Percentiles rank a stretch among this genome's conserved stretches.
Conservation (phyloP, 2,113 vertebrate genomes). For the Pan paniscus region DNA sequence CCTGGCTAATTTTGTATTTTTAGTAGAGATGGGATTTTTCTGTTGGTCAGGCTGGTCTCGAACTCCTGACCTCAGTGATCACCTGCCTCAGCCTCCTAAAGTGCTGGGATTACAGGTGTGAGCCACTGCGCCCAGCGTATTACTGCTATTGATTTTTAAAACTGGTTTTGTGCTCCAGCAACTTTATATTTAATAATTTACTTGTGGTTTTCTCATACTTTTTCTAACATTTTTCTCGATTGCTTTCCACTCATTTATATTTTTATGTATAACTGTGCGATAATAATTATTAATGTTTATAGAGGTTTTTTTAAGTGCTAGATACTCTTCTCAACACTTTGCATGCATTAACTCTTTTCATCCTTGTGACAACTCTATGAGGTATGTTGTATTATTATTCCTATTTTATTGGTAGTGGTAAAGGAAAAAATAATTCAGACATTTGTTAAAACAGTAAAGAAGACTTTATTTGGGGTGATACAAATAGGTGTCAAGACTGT, state of each 20-base stretch:
- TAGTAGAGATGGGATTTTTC: too few species aligned
- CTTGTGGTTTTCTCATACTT: background rate
- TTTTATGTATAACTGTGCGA: background rate
- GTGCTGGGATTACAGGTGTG: too few species aligned
- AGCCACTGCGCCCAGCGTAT: background rate
- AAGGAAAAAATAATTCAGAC: background rate
- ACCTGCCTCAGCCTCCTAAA: too few species aligned
- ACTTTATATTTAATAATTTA: background rate
- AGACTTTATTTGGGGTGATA: background rate
- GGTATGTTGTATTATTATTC: background rate
- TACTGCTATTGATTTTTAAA: background rate
- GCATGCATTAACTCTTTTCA: background rate
- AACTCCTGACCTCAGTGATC: too few species aligned
- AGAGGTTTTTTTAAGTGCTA: background rate
- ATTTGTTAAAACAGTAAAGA: background rate
- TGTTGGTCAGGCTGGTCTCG: too few species aligned
- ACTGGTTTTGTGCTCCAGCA: background rate
- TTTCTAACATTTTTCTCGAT: background rate
- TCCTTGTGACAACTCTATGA: background rate
- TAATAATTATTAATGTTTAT: background rate
- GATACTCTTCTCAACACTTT: background rate
- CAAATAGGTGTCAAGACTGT: background rate
- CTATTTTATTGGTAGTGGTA: background rate
- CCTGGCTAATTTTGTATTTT: too few species aligned
- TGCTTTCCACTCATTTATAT: background rate